These are phyloP conservation scores for Sycophila texana DNA, from an alignment of 2,888 invertebrate species.

Conservation along the genomic window DNA sequence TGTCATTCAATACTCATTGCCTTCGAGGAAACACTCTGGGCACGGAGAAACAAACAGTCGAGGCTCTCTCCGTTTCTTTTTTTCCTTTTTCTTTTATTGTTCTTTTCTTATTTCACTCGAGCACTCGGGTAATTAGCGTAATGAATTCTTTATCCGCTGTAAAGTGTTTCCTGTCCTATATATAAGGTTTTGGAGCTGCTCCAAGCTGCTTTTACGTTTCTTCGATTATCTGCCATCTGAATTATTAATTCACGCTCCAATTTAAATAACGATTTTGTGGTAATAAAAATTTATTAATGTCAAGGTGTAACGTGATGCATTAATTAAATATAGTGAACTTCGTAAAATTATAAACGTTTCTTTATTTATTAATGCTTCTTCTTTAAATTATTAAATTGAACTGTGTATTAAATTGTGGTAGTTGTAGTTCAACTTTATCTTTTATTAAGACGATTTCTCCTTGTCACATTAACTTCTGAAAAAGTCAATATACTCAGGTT, in stretches of 20 bases:
- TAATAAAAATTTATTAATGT: neutral
- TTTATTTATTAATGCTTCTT: neutral
- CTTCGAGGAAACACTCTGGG: too few relatives aligned
- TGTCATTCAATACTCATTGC: constrained; percentile 10
- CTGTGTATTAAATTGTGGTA: neutral
- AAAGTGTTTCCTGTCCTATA: too few relatives aligned
- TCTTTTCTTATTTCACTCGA: neutral
- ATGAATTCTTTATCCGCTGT: neutral
- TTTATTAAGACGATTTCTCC: neutral
- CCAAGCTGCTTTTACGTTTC: neutral
- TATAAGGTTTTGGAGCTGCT: too few relatives aligned
- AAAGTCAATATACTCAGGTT: neutral
- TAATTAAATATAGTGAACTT: too few relatives aligned
- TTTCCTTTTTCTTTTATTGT: neutral
- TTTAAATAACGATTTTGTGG: neutral
- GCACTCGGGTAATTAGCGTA: neutral
- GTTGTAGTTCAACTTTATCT: neutral
- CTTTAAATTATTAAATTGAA: neutral
- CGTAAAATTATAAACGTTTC: too few relatives aligned
- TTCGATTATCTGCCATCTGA: neutral
- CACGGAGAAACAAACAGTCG: too few relatives aligned
- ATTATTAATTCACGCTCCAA: neutral
- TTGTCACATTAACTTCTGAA: neutral
- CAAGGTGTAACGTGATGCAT: too few relatives aligned
- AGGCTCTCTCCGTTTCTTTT: too few relatives aligned